Evolutionary conservation across 2,888 invertebrate genomes (phyloP), one percentile per base, ranked within the genome.

Genomic region (Tetheella fluctuosa): DNA sequence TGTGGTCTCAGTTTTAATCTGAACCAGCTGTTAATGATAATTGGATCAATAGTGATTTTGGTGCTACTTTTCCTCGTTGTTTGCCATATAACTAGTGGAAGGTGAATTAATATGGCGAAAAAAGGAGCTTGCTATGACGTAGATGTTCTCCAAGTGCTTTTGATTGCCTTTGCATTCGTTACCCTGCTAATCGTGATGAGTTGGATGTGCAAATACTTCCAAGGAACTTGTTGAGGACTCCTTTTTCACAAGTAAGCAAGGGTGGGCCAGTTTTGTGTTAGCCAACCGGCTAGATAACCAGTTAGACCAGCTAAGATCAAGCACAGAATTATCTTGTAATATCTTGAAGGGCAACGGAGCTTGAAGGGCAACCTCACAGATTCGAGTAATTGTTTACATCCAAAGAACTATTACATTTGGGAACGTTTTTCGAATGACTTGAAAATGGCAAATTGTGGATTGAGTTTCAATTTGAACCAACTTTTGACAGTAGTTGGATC

Each of bases 191-290:
- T 89, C 2, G 79, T 89, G 0, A 80, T 89, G 78, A 89, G 81
- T 30, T 90, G 87, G 85, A 85, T 90, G 84, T 89, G 88, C 70
- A 89, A 87, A 61, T 87, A 86, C 56, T 85, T 85, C 52, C 83
- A 84, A 67, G 72, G 79, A 3, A 59, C 71, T 0, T 80, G 62
- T 37, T 59, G 17, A 53, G 23, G 54, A 2, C 4, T n/a, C 53
- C 15, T 53, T 13, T 3, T 39, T 12, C n/a, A 17, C 48, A 20
- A 20, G 48, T 10, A 48, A 48, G 20, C 6, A 20, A 48, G 20
- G 13, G 42, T 8, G 48, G 0, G n/a, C n/a, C n/a, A n/a, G 2
- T 7, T 34, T 13, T 34, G 2, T 34, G 34, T 34, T 13, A 34
- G 13, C 34, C 13, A 13, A 13, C 3, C 13, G 13, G 34, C 13